These are phyloP conservation scores for Halictus quadricinctus DNA, from an alignment of 2,888 invertebrate genomes.

Conservation along the genomic window DNA sequence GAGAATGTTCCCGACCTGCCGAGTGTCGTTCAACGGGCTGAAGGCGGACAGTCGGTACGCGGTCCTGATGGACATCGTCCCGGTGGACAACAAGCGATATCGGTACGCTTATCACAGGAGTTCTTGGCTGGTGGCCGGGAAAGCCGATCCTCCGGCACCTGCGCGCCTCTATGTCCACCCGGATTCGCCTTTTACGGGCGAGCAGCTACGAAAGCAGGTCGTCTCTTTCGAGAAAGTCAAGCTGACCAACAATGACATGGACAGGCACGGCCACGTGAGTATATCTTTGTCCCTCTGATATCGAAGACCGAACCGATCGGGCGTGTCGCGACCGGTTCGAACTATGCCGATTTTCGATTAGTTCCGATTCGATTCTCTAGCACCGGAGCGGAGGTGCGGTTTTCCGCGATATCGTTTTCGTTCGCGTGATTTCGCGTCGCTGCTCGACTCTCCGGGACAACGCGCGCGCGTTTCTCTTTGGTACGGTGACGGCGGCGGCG, in stretches of 20 bases:
- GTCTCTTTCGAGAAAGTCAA: constrained; percentile 99
- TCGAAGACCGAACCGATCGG: background rate
- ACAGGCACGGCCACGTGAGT: constrained; percentile 96
- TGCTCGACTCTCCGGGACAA: too few species aligned
- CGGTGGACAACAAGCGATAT: constrained; percentile 97
- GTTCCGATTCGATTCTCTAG: background rate
- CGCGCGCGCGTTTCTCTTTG: background rate
- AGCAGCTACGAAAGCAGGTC: constrained; percentile 97
- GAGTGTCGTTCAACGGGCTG: constrained; percentile 95
- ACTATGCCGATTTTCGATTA: background rate
- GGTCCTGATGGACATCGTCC: constrained; percentile 97
- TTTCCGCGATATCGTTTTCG: background rate
- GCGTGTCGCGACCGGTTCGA: background rate
- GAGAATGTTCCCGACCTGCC: constrained; percentile 98
- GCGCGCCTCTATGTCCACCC: constrained; percentile 97
- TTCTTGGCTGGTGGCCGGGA: constrained; percentile 98
- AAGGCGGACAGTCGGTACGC: constrained; percentile 93
- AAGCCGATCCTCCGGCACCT: constrained; percentile 98
- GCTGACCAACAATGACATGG: constrained; percentile 99
- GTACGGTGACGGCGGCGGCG: background rate
- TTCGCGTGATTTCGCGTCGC: background rate
- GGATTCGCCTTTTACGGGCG: constrained; percentile 97
- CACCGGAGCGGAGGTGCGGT: too few species aligned
- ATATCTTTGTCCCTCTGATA: background rate
- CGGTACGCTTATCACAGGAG: constrained; percentile 99